These are phyloP conservation scores for Caenorhabditis angaria DNA, from an alignment of 2,888 invertebrate genomes.

Conservation along the genomic window DNA sequence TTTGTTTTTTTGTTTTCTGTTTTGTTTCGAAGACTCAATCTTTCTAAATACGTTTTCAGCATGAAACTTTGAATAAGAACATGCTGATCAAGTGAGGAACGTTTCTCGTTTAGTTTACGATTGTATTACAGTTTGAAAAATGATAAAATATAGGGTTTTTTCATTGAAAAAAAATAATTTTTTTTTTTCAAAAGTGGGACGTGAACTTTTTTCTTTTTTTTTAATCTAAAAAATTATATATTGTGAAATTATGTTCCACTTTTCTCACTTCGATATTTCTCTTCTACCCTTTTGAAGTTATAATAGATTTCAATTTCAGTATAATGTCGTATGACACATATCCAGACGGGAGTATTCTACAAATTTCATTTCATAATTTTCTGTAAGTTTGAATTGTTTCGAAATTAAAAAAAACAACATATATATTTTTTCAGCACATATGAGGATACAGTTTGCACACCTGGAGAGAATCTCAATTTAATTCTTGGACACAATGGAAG, in stretches of 20 bases:
- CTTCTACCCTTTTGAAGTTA: too few relatives aligned
- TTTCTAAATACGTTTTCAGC: too few relatives aligned
- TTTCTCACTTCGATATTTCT: too few relatives aligned
- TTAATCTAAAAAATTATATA: too few relatives aligned
- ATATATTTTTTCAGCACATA: constrained; percentile 54
- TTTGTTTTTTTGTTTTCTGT: not conserved
- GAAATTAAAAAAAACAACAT: constrained; percentile 8
- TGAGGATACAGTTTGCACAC: constrained; percentile 47
- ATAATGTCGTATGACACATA: not conserved
- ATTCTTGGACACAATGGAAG: constrained; percentile 68
- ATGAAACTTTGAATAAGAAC: too few relatives aligned
- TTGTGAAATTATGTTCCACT: too few relatives aligned
- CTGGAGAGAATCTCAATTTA: constrained; percentile 62
- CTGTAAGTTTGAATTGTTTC: constrained; percentile 39
- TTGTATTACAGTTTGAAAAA: too few relatives aligned
- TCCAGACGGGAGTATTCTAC: constrained; percentile 53
- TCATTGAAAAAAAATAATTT: not conserved
- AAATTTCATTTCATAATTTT: constrained; percentile 56
- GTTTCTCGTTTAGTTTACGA: too few relatives aligned
- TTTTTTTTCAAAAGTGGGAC: too few relatives aligned
- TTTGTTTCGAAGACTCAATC: too few relatives aligned
- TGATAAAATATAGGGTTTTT: too few relatives aligned
- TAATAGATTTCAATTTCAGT: not conserved
- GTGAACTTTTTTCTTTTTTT: not conserved
- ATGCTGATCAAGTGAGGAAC: too few relatives aligned